A percentile compares a stretch with the other conserved stretches of the same genome.
Evolutionary conservation across 2,113 vertebrate genomes (phyloP).

Genomic region (Chlorodrepanis virens): DNA sequence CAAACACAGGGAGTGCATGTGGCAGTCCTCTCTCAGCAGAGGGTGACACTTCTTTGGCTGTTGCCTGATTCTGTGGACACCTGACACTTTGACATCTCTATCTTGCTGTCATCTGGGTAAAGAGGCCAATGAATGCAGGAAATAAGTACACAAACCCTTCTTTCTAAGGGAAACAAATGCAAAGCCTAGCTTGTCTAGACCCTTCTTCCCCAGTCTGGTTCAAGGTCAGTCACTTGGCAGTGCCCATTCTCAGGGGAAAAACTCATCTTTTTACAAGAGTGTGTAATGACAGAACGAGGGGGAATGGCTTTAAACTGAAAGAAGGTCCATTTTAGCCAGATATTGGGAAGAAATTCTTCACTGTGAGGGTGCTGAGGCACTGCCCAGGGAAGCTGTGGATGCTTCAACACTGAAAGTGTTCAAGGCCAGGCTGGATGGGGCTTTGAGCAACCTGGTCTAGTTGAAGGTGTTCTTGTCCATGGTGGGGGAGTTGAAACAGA

Average conservation of each 20-base stretch:
- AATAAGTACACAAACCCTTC: neutral
- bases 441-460: neutral
- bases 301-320: neutral
- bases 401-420: neutral
- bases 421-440: neutral
- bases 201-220: neutral
- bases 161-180: neutral
- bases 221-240: neutral
- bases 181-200: neutral
- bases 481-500: too few species aligned
- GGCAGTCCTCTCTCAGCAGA: neutral
- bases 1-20: neutral
- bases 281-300: neutral
- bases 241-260: neutral
- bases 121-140: neutral
- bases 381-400: neutral
- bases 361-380: neutral
- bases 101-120: neutral
- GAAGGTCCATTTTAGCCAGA: neutral
- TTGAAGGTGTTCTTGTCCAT: neutral
- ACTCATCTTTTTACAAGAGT: neutral
- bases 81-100: neutral
- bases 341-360: neutral
- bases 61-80: neutral
- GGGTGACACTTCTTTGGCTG: neutral